Evolutionary conservation across 2,888 invertebrate genomes (phyloP), one percentile per base, ranked within the genome.

Genomic region (Acanthosepion pharaonis): DNA sequence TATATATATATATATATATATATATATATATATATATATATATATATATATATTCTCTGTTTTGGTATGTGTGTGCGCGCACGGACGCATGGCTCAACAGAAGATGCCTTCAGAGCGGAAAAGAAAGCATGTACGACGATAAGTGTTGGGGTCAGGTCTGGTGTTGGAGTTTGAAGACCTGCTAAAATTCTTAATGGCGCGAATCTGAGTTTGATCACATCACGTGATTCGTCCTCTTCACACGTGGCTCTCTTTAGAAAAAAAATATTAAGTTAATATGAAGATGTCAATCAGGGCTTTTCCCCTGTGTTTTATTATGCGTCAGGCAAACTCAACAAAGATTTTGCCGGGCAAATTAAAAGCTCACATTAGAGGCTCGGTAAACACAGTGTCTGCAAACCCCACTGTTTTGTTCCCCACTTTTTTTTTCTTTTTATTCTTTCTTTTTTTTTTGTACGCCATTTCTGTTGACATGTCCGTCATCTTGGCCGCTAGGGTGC

Each of bases 311-410:
- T 78, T 78, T 78, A n/a, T n/a, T n/a, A 78, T 78, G 78, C n/a
- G 78, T 15, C 78, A n/a, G 78, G 78, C 78, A 78, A 78, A 28
- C 78, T n/a, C 78, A 78, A 78, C 78, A 78, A 78, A 78, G 78
- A 78, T 78, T 78, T 78, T 78, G 78, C n/a, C 78, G n/a, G 28
- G 78, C 2, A 78, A 78, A 78, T 78, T 78, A 78, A 78, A 78
- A 78, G 78, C 78, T 78, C 78, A 78, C 78, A 78, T 78, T 78
- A 78, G 78, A n/a, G n/a, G 28, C 78, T 78, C 78, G 78, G 78
- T 78, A 78, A 78, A 78, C 78, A 78, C 18, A n/a, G 78, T 9
- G 78, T 78, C 28, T 78, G 78, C 78, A 28, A n/a, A 9, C n/a
- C 78, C 6, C 5, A 28, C n/a, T n/a, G 28, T 78, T 11, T 78